Evolutionary conservation across 2,888 invertebrate species (phyloP), one percentile per base, ranked within the genome.

Genomic region (Melanchra persicariae): DNA sequence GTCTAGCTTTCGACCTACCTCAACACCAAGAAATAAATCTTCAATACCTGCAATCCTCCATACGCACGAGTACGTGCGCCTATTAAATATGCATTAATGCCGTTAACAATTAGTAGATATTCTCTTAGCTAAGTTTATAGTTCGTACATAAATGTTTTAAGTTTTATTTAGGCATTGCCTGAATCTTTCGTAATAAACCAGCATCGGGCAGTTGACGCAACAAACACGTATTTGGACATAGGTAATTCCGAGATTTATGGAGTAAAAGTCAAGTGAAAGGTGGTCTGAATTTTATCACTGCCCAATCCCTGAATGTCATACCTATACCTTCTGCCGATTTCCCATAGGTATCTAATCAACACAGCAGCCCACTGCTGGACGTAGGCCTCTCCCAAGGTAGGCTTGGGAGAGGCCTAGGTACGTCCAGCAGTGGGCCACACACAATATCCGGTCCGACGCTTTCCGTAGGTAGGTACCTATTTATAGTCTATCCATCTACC

Each of bases 231-330:
- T 74, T 79, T 51, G 49, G 59, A 34, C 30, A 12, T 52, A n/a
- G n/a, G n/a, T n/a, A n/a, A 59, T 49, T 61, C 43, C 26, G 47
- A 62, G n/a, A 22, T 79, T 54, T 79, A 74, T 68, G 59, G 22
- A 60, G 55, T 79, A 40, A 62, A 66, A 67, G n/a, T 26, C n/a
- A 12, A 45, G 67, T 67, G 63, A 77, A 67, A 40, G 67, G 67
- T 40, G 34, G 22, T n/a, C 22, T 22, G 10, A 34, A 40, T 57
- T 22, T 34, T 24, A 59, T 34, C 30, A 64, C 17, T 34, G 9
- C n/a, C 52, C 8, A 26, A 26, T 52, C 26, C 9, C 19, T 51
- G 26, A 49, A 19, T 47, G 1, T n/a, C n/a, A n/a, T n/a, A n/a
- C n/a, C n/a, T n/a, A n/a, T n/a, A n/a, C n/a, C n/a, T n/a, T n/a